Base-by-base conservation (phyloP, 2,888 invertebrate species). In the Luperina nickerlii region DNA sequence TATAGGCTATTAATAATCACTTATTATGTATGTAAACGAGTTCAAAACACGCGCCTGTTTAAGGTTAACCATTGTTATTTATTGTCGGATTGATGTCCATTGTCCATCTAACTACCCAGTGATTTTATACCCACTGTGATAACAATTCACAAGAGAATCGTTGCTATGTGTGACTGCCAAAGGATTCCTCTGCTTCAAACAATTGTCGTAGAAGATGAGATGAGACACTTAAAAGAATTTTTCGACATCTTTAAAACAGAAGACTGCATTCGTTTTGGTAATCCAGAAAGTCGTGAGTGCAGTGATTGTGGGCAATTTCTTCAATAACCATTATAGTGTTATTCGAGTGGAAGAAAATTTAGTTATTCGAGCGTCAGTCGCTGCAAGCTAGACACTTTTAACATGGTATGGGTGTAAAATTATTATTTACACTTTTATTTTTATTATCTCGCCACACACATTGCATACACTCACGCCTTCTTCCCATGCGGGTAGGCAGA, bases 51-150 rank as follows among this genome's bases (percentile, higher is more conserved):
- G 68, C 32, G 13, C 24, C 2, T 24, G 15, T 38, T 38, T 62
- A 18, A 76, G 67, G 81, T 68, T 67, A 71, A 67, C 15, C 32
- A 76, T 68, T 83, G 32, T 82, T 13, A 62, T 71, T 20, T 24
- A 62, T 57, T 72, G 48, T 48, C 77, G 15, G 71, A 24, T 45
- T 63, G 77, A 11, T 63, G 38, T 11, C 24, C 1, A n/a, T 67
- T 63, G 83, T 60, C 27, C 57, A n/a, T 60, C 18, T n/a, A 24
- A 38, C n/a, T 57, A 51, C 20, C 1, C 27, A 38, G 27, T 20
- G 38, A 75, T 63, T 20, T 15, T 42, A 54, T 13, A 20, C 15
- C 15, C 24, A 51, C 9, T n/a, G 20, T 11, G 20, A 54, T 76
- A 63, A 51, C 27, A 18, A 27, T 51, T 42, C 32, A n/a, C 48